Percentiles rank a stretch among this genome's conserved stretches.
Conservation (phyloP, 1,140 invertebrate species). For the Diorhabda carinulata region DNA sequence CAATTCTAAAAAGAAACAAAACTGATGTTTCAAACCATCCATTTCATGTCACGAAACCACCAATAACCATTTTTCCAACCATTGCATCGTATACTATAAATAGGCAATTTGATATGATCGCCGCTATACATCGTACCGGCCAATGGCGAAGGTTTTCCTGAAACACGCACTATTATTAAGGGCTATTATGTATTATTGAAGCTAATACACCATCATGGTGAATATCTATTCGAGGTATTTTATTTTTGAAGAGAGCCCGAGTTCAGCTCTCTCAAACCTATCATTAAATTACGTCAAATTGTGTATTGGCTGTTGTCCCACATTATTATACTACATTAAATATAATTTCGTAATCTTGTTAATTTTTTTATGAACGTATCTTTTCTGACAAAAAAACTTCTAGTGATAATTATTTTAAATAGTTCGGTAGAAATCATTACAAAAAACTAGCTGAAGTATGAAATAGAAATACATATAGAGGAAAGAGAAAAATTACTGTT, state of each 20-base stretch:
- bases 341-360: conserved; percentile 1
- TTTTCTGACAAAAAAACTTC: background rate
- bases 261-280: conserved; percentile 26
- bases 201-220: conserved; percentile 41
- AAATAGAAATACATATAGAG: no score
- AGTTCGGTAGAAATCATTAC: background rate
- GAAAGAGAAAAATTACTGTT: no score
- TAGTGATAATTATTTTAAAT: background rate
- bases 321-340: background rate
- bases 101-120: conserved; percentile 44
- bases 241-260: conserved; percentile 24
- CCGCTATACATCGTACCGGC: conserved; percentile 24
- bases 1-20: conserved; percentile 30
- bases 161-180: conserved; percentile 46
- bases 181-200: conserved; percentile 47
- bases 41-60: conserved; percentile 29
- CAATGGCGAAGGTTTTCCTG: conserved; percentile 36
- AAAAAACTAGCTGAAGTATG: no score
- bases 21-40: conserved; percentile 14
- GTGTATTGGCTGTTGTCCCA: background rate
- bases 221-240: conserved; percentile 37
- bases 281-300: conserved; percentile 39
- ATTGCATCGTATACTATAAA: conserved; percentile 38
- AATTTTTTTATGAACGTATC: background rate
- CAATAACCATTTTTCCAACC: conserved; percentile 44